phyloP scores from a whole-genome alignment of 2,888 invertebrate species.

The Ditylenchus weischeri region DNA sequence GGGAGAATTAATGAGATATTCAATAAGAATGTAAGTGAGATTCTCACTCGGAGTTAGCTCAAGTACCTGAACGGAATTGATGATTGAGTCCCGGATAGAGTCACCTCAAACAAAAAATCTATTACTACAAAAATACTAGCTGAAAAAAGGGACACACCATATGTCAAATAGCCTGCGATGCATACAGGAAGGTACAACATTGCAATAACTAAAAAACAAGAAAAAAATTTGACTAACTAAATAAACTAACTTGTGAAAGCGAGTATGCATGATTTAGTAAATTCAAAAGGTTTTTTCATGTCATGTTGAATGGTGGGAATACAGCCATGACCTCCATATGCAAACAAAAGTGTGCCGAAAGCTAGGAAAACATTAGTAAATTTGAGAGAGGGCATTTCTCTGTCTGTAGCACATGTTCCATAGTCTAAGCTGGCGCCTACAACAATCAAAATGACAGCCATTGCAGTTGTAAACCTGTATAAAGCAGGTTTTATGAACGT shows the following conservation, averaged over 20 bases:
- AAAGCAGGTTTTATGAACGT: constrained; percentile 15
- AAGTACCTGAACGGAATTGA: constrained; percentile 30
- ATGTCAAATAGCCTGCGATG: constrained; percentile 36
- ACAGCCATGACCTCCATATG: constrained; percentile 49
- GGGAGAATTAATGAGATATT: no score
- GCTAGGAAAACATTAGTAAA: constrained; percentile 50
- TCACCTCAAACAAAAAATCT: neutral
- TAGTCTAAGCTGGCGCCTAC: constrained; percentile 49
- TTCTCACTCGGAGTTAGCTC: no score
- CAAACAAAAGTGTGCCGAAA: constrained; percentile 54
- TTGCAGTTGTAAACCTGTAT: constrained; percentile 54
- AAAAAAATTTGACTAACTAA: constrained; percentile 2
- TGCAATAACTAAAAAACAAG: constrained; percentile 33
- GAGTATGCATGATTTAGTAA: constrained; percentile 68
- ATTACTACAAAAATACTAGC: no score
- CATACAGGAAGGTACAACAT: constrained; percentile 45
- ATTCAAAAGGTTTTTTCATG: constrained; percentile 74
- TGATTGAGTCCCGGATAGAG: constrained; percentile 29
- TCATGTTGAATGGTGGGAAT: constrained; percentile 73
- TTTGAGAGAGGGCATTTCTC: constrained; percentile 1
- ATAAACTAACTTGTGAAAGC: constrained; percentile 31
- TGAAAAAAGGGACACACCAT: constrained; percentile 25
- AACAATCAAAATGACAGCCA: constrained; percentile 51
- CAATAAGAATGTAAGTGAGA: no score
- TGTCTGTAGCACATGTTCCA: constrained; percentile 30